Conservation (phyloP, 2,113 vertebrate genomes). For the Myiozetetes cayanensis region DNA sequence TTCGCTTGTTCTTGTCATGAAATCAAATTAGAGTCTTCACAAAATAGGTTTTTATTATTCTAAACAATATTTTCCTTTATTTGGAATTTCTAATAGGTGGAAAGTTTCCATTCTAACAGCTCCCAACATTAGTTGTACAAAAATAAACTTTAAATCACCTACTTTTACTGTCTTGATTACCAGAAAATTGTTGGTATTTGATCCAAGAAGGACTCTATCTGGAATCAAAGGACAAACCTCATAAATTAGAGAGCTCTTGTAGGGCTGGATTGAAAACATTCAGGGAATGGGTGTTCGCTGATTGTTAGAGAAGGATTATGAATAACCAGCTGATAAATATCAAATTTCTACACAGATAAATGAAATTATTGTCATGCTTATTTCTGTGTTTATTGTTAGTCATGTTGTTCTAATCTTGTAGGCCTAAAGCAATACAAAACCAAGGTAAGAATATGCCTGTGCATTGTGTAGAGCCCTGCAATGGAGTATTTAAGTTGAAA, state of each 20-base stretch:
- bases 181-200: neutral
- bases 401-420: neutral
- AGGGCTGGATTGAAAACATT: neutral
- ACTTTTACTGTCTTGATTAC: neutral
- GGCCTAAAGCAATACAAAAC: neutral
- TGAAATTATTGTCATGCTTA: neutral
- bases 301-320: neutral
- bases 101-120: neutral
- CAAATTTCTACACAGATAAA: neutral
- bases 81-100: neutral
- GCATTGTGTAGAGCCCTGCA: neutral
- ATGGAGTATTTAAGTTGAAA: neutral
- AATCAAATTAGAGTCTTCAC: neutral
- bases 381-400: neutral
- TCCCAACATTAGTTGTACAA: neutral
- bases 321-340: neutral
- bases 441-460: accelerated
- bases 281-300: neutral
- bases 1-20: neutral
- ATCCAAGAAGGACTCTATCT: neutral
- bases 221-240: neutral
- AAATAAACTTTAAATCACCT: neutral
- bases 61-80: neutral
- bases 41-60: neutral
- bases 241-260: neutral